Evolutionary conservation across 2,888 invertebrate species (phyloP).

Genomic region (Sminthurinus aureus): DNA sequence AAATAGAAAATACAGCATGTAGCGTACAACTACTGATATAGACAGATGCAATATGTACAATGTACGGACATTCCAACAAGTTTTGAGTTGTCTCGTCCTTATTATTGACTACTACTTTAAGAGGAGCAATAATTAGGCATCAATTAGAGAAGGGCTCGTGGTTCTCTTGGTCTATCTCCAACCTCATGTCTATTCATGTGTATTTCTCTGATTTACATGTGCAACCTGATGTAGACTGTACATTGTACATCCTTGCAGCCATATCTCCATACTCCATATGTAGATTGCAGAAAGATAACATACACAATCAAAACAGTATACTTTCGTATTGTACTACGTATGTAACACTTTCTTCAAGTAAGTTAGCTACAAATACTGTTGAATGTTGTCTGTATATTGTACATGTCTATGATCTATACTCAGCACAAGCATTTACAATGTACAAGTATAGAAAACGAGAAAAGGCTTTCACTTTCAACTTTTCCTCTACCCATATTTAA

Average conservation of each 20-base stretch:
- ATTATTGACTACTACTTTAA: not conserved
- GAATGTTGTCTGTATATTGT: no score
- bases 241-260: not conserved
- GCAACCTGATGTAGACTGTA: not conserved
- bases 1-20: no score
- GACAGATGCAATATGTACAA: no score
- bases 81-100: not conserved
- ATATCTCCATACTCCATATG: not conserved
- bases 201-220: slow-evolving; percentile 9
- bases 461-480: not conserved
- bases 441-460: not conserved
- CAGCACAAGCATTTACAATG: not conserved
- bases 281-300: no score
- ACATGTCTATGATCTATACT: no score
- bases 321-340: no score
- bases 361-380: not conserved
- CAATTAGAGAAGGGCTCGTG: slow-evolving; percentile 7
- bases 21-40: no score
- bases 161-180: not conserved
- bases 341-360: no score
- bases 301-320: no score
- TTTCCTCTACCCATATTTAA: not conserved
- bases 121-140: slow-evolving; percentile 3
- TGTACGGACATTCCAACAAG: not conserved
- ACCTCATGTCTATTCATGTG: slow-evolving; percentile 11